Percentiles rank a stretch among this genome's conserved stretches.
These are phyloP conservation scores for Eupithecia subumbrata DNA, from an alignment of 2,888 invertebrate genomes.

Conservation along the genomic window DNA sequence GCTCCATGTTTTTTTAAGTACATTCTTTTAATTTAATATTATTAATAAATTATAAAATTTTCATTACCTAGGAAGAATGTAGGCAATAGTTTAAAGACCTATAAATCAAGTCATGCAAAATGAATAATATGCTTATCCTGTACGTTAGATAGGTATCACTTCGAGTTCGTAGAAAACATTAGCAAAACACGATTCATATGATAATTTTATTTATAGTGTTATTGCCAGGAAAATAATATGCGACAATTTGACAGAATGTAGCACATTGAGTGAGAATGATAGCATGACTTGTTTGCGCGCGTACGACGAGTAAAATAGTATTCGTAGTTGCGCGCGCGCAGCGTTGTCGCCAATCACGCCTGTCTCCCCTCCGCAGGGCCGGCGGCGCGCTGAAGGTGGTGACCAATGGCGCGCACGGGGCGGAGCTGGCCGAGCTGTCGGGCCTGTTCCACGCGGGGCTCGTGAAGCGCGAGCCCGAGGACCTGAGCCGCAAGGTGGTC, in stretches of 20 bases:
- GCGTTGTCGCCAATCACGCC: constrained; percentile 74
- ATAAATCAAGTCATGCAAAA: background rate
- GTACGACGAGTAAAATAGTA: constrained; percentile 63
- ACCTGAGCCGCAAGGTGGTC: constrained; percentile 89
- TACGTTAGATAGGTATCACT: constrained; percentile 10
- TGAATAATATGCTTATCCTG: constrained; percentile 4
- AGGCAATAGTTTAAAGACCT: background rate
- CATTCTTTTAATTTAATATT: too few species aligned
- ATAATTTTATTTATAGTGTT: constrained; percentile 57
- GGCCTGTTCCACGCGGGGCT: constrained; percentile 86
- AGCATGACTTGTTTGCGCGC: constrained; percentile 65
- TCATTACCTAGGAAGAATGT: background rate
- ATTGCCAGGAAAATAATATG: constrained; percentile 55
- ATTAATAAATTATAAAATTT: background rate
- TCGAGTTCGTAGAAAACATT: constrained; percentile 43
- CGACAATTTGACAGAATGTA: constrained; percentile 60
- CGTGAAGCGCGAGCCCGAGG: constrained; percentile 93
- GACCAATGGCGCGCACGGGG: constrained; percentile 87
- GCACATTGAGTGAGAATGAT: constrained; percentile 64
- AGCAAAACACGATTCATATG: constrained; percentile 51
- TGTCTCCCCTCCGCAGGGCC: constrained; percentile 86
- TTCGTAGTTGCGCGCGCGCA: constrained; percentile 67
- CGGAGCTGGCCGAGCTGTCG: constrained; percentile 86
- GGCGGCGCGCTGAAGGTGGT: constrained; percentile 84
- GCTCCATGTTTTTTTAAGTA: background rate